These are phyloP conservation scores for Chesias legatella DNA, from an alignment of 2,888 invertebrate species.

Conservation along the genomic window DNA sequence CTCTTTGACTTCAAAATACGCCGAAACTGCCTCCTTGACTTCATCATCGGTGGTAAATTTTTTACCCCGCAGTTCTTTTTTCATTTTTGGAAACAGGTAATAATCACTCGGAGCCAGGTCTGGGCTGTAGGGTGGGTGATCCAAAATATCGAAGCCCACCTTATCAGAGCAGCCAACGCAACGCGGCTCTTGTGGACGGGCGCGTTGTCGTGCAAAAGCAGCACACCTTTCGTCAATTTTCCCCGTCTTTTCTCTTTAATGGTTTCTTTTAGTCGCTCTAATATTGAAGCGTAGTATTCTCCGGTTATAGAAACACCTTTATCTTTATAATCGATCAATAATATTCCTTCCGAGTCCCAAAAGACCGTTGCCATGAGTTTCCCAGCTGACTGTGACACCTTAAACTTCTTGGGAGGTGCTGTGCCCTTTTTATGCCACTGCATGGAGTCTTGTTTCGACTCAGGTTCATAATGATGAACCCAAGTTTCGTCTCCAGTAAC, in stretches of 20 bases:
- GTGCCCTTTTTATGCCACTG: constrained; percentile 30
- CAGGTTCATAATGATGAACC: constrained; percentile 31
- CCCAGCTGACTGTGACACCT: constrained; percentile 52
- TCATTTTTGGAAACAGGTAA: too few relatives aligned
- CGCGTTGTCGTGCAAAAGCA: constrained; percentile 14
- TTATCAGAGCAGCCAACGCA: constrained; percentile 14
- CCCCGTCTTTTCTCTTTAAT: constrained; percentile 8
- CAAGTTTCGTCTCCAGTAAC: constrained; percentile 30
- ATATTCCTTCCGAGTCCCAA: constrained; percentile 9
- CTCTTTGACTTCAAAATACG: too few relatives aligned
- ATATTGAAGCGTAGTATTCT: constrained; percentile 4
- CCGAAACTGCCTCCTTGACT: too few relatives aligned
- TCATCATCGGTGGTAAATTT: too few relatives aligned
- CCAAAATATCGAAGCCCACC: constrained; percentile 1
- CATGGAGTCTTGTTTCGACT: constrained; percentile 29
- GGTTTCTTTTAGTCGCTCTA: constrained; percentile 8
- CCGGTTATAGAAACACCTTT: constrained; percentile 9
- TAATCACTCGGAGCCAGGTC: background rate
- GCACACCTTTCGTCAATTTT: constrained; percentile 4
- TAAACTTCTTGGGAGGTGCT: constrained; percentile 25
- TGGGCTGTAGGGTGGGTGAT: constrained; percentile 4
- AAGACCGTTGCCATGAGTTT: constrained; percentile 51
- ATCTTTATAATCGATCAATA: constrained; percentile 10
- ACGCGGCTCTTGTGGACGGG: constrained; percentile 13
- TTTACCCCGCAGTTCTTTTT: too few relatives aligned